Evolutionary conservation across 2,113 vertebrate species (phyloP).

Genomic region (Trichechus manatus): DNA sequence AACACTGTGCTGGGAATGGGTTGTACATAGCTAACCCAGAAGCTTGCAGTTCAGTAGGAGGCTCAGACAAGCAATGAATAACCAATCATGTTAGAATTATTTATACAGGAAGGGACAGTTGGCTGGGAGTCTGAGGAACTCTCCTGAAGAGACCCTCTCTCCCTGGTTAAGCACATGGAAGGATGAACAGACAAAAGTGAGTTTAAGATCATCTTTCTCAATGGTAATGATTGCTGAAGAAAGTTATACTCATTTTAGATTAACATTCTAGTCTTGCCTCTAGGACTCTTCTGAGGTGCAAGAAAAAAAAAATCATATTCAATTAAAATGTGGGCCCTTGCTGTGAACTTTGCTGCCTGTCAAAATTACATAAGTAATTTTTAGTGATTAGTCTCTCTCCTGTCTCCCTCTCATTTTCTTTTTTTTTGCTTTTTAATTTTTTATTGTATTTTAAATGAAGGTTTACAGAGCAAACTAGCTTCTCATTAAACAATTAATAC

Average conservation of each 20-base stretch:
- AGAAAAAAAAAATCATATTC: not conserved
- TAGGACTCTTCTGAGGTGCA: not conserved
- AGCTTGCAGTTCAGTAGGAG: not conserved
- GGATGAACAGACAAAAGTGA: not conserved
- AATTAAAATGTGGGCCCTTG: conserved; percentile 27
- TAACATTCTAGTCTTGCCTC: not conserved
- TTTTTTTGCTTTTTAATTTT: no score
- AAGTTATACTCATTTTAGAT: not conserved
- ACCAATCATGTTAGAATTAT: not conserved
- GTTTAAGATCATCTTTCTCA: not conserved
- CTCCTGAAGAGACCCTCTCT: not conserved
- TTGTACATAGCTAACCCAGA: not conserved
- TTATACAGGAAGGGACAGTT: not conserved
- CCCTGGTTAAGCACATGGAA: not conserved
- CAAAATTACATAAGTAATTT: conserved; percentile 46
- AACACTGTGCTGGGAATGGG: not conserved
- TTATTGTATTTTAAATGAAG: no score
- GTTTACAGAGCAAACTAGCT: no score
- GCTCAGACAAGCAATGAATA: not conserved
- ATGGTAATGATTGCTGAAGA: not conserved
- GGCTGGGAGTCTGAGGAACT: not conserved
- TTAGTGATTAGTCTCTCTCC: no score
- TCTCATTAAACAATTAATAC: no score
- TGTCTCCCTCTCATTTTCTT: no score
- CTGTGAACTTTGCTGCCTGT: conserved; percentile 63